Conservation (phyloP, 2,113 vertebrate species). For the Dromaius novaehollandiae region DNA sequence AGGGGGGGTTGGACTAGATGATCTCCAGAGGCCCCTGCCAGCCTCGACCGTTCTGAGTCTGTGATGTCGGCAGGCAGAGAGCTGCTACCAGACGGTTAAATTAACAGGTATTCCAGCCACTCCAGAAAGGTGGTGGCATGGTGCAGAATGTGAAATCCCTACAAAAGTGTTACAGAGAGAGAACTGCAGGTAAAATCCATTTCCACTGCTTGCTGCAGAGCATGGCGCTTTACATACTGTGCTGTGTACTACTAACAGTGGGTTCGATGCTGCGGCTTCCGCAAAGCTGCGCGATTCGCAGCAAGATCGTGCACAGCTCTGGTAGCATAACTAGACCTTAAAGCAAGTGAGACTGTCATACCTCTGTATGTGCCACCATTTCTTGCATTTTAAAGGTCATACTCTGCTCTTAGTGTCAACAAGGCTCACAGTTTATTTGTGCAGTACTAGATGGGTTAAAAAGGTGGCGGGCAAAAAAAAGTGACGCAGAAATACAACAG, state of each 20-base stretch:
- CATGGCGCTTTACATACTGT: not conserved
- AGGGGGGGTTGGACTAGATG: too few species aligned
- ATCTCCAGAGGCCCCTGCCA: too few species aligned
- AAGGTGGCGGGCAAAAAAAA: not conserved
- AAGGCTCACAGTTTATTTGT: slow-evolving; percentile 10
- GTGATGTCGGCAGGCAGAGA: not conserved
- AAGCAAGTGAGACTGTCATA: not conserved
- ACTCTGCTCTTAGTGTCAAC: not conserved
- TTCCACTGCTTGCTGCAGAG: not conserved
- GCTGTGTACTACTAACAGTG: not conserved
- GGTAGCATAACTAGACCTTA: not conserved
- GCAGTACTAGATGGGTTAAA: not conserved
- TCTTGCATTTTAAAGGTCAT: not conserved
- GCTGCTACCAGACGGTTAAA: not conserved
- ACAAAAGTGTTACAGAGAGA: not conserved
- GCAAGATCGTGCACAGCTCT: not conserved
- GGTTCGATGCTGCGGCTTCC: not conserved
- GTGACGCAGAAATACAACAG: not conserved
- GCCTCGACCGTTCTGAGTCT: too few species aligned
- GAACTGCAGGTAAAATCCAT: not conserved
- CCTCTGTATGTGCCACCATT: not conserved
- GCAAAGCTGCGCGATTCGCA: not conserved
- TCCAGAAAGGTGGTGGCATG: slow-evolving; percentile 18
- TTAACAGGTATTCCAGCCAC: not conserved
- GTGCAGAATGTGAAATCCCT: not conserved